Base-by-base conservation (phyloP, 1,140 invertebrate genomes). In the Oryctes rhinoceros region DNA sequence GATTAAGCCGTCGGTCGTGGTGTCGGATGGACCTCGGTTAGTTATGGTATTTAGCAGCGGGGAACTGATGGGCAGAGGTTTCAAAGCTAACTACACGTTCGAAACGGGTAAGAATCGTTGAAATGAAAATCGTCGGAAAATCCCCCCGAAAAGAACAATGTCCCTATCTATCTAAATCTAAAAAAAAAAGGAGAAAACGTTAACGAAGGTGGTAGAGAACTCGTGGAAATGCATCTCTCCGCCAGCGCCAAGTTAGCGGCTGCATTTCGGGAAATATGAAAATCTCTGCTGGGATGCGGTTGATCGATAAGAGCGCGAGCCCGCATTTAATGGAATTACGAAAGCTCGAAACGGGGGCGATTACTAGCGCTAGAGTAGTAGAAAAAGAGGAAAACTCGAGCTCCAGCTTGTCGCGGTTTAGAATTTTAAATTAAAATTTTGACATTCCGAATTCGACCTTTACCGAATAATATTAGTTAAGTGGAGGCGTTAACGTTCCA, bases 1-100 rank as follows among this genome's bases (percentile, higher is more conserved):
- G 47, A 90, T 88, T 71, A 88, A 91, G 85, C 94, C 95, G 18
- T 91, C 91, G 37, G 90, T 92, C 24, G 90, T 96, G 62, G 91
- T 95, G 77, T 97, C 96, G 48, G 95, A 97, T 86, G 96, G 96
- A 0, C 96, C 97, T n/a, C 91, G 97, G 35, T 91, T 99, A 78
- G 94, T 97, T 44, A 94, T 98, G 91, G 94, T 98, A 1, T 98
- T 99, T 87, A 96, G 94, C 85, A 96, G 95, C 76, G 96, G 96
- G 0, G 95, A 97, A 85, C 90, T 94, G 44, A 94, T 96, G 87
- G 97, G 97, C 2, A 89, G 93, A 48, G 96, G 96, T 65, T 99
- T 99, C 88, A 97, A 98, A 89, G 96, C 96, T 78, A 92, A 91
- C 86, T 97, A 97, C 87, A 93, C 91, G 13, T 98, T 98, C 89